Evolutionary conservation across 2,797 vertebrate species (phyloP).

Genomic region (Phataginus tetradactyla): DNA sequence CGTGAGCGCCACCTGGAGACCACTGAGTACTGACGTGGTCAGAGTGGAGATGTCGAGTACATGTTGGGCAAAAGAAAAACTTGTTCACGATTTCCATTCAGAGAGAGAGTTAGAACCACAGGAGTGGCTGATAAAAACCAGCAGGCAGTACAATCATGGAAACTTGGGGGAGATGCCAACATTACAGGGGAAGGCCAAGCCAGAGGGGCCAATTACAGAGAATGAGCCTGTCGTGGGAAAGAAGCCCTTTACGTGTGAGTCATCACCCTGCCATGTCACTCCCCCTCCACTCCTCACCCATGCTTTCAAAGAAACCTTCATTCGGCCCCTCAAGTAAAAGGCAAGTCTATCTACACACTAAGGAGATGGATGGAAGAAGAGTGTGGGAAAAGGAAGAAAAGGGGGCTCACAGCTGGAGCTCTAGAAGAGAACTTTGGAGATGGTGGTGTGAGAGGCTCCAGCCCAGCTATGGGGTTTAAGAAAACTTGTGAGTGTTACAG

Average conservation of each 20-base stretch:
- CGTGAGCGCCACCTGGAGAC: not conserved
- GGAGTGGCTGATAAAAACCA: not conserved
- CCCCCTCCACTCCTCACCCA: not conserved
- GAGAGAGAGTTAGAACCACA: not conserved
- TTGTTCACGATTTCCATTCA: not conserved
- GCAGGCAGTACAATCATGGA: not conserved
- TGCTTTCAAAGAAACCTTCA: not conserved
- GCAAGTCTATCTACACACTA: not conserved
- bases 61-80: not conserved
- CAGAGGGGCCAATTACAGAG: not conserved
- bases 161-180: not conserved
- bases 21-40: not conserved
- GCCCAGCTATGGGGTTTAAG: not conserved
- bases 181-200: not conserved
- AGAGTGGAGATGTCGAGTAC: not conserved
- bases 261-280: not conserved
- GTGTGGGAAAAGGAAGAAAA: not conserved
- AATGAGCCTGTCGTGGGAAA: not conserved
- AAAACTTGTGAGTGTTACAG: not conserved
- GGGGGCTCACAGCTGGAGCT: not conserved
- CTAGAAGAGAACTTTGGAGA: not conserved
- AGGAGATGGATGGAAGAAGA: not conserved
- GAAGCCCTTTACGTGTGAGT: not conserved
- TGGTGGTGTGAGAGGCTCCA: not conserved
- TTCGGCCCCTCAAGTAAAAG: not conserved